Evolutionary conservation across 2,888 invertebrate genomes (phyloP), one percentile per base, ranked within the genome.

Genomic region (Andrena praecox): DNA sequence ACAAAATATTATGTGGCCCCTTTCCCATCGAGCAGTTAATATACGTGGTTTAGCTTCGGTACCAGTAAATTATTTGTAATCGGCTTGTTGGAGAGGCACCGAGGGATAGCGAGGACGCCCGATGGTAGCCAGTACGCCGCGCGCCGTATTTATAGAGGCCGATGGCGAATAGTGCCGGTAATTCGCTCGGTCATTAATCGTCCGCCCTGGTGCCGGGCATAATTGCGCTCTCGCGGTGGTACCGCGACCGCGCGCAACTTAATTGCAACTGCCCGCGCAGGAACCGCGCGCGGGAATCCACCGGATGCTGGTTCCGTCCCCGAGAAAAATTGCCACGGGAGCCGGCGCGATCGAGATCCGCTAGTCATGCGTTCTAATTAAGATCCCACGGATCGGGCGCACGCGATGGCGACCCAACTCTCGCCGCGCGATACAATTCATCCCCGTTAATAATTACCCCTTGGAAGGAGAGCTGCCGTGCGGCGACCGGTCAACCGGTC

Each of bases 351-450:
- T 81, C 81, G 70, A 82, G 78, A 89, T 84, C 74, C 74, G 87
- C 89, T 76, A 89, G 89, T 89, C 89, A 89, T 80, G 86, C 87
- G 85, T 82, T 87, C 89, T 89, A 89, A 89, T 89, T 89, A 89
- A 89, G 86, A 87, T 85, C 87, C 87, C 85, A 82, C 78, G 85
- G 72, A 85, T 84, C 82, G 77, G 76, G 72, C 76, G 77, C 82
- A 89, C 87, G 86, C 86, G 80, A 87, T 87, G 85, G 54, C 63
- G 82, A 77, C 77, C 70, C 69, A 42, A 7, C 70, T 71, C 42
- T 20, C 52, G 73, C 73, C 50, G 20, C 31, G 59, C 64, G 73
- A 59, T 80, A 67, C 85, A 50, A 79, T 85, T 75, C 87, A 60
- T 82, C 20, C 27, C 31, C 6, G 54, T 73, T 73, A 50, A 66